These are phyloP conservation scores for Microctonus brassicae DNA, from an alignment of 2,888 invertebrate genomes.

Conservation along the genomic window DNA sequence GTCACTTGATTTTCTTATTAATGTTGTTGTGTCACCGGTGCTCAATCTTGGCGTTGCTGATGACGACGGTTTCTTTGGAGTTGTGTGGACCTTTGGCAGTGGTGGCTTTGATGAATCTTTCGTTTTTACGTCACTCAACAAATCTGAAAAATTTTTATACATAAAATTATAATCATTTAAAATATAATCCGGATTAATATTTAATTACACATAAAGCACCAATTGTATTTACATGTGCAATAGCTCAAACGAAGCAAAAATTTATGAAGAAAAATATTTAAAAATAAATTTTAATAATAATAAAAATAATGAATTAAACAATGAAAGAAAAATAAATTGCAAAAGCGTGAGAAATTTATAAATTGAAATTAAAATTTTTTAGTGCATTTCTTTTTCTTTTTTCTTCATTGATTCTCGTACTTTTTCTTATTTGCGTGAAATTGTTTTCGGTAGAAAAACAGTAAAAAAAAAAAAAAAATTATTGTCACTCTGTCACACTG, in stretches of 20 bases:
- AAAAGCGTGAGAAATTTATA: constrained; percentile 15
- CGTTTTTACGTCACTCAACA: constrained; percentile 65
- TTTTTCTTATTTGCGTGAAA: not conserved
- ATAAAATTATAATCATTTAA: constrained; percentile 70
- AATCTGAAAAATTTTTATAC: constrained; percentile 53
- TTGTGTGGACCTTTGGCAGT: constrained; percentile 72
- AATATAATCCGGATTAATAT: constrained; percentile 47
- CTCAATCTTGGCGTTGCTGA: constrained; percentile 52
- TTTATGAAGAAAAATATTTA: constrained; percentile 35
- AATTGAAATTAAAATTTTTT: not conserved
- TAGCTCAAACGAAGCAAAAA: constrained; percentile 41
- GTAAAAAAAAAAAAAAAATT: not conserved
- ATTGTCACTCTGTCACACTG: constrained; percentile 11
- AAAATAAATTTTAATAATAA: constrained; percentile 27
- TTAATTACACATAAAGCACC: constrained; percentile 35
- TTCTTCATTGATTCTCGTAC: not conserved
- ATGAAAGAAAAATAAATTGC: constrained; percentile 25
- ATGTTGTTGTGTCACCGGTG: constrained; percentile 46
- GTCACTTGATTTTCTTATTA: constrained; percentile 59
- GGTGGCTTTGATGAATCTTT: constrained; percentile 76
- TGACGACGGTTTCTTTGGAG: constrained; percentile 68
- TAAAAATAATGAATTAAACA: constrained; percentile 25
- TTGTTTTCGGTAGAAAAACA: not conserved
- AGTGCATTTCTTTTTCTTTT: not conserved
- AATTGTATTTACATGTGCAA: constrained; percentile 63